A percentile compares a stretch with the other conserved stretches of the same genome.
These are phyloP conservation scores for Mus spretus DNA, from an alignment of 2,797 vertebrate species.

Conservation along the genomic window DNA sequence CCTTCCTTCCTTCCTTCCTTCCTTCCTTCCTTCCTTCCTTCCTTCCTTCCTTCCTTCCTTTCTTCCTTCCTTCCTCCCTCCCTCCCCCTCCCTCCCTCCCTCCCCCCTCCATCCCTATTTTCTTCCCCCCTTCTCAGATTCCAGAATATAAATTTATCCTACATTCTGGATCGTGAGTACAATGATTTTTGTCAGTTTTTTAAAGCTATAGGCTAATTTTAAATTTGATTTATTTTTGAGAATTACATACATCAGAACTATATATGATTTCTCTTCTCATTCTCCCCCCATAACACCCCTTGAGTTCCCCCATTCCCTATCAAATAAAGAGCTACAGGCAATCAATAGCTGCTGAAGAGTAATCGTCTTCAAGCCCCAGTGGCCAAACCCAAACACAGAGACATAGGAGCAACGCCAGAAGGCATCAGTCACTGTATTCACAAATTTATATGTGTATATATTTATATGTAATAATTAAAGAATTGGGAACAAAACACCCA, in stretches of 20 bases:
- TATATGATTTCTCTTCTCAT: background rate
- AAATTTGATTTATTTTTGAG: background rate
- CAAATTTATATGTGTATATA: background rate
- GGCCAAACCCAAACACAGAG: background rate
- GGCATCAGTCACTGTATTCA: background rate
- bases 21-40: background rate
- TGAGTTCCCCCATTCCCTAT: background rate
- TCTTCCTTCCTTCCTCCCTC: too few relatives aligned
- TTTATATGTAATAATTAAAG: background rate
- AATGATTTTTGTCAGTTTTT: background rate
- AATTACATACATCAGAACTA: background rate
- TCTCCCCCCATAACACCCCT: too few relatives aligned
- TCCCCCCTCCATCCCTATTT: too few relatives aligned
- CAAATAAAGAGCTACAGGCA: background rate
- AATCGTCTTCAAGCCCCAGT: background rate
- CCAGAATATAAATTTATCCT: background rate
- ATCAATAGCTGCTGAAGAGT: background rate
- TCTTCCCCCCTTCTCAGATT: background rate
- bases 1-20: background rate
- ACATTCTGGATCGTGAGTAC: background rate
- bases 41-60: too few relatives aligned
- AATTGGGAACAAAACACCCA: too few relatives aligned
- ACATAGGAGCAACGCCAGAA: background rate
- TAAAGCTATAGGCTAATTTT: background rate
- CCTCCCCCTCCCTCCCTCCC: background rate